Conservation (phyloP, 2,797 vertebrate species). For the Halcyon smyrnensis region DNA sequence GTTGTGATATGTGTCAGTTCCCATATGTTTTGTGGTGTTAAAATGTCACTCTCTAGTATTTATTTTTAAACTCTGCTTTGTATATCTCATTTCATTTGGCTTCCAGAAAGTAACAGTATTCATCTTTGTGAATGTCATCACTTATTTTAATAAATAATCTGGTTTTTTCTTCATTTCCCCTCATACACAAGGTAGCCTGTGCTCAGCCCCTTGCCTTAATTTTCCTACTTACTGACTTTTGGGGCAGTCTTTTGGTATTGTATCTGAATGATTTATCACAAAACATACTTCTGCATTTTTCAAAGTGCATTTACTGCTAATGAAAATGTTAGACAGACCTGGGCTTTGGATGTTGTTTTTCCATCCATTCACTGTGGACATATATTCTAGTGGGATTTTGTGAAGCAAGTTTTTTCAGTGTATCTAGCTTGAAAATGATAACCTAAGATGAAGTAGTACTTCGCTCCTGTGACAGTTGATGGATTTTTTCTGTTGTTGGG, state of each 20-base stretch:
- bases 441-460: not conserved
- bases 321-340: not conserved
- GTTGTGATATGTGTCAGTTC: not conserved
- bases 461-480: not conserved
- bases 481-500: accelerated
- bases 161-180: not conserved
- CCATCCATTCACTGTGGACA: not conserved
- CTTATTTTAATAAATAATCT: slow-evolving; percentile 44
- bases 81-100: not conserved
- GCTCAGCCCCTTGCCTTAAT: not conserved
- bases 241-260: not conserved
- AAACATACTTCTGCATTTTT: not conserved
- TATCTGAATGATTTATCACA: not conserved
- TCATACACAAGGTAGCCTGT: not conserved
- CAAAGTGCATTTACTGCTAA: not conserved
- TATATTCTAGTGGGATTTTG: not conserved
- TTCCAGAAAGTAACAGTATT: slow-evolving; percentile 36
- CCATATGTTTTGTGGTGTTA: slow-evolving; percentile 36
- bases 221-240: not conserved
- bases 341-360: not conserved
- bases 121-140: slow-evolving; percentile 15
- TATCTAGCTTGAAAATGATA: not conserved
- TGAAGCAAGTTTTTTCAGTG: not conserved
- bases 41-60: not conserved
- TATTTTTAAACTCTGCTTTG: slow-evolving; percentile 32